Conservation (phyloP, 1,140 invertebrate species). For the Scaptodrosophila lebanonensis region DNA sequence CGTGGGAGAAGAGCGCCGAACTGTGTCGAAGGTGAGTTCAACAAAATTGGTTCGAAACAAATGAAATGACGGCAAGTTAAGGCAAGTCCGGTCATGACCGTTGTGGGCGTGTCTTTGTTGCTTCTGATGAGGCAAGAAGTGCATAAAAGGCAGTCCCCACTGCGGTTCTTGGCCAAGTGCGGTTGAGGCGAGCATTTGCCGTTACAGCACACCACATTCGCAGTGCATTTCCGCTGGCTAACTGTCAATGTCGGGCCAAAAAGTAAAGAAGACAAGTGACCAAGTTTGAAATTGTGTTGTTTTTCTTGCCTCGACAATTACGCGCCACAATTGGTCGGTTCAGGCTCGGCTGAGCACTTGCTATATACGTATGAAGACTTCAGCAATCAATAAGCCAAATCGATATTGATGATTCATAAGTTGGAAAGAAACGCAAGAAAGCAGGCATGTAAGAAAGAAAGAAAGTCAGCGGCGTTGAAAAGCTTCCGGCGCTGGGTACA, state of each 20-base stretch:
- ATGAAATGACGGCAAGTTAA: constrained; percentile 57
- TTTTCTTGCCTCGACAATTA: no score
- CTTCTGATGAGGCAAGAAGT: no score
- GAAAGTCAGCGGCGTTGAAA: constrained; percentile 53
- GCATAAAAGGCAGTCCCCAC: no score
- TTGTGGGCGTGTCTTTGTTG: no score
- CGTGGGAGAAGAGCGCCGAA: constrained; percentile 96
- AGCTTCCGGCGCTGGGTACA: constrained; percentile 55
- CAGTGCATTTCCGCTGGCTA: constrained; percentile 67
- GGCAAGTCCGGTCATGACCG: no score
- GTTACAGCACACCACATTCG: constrained; percentile 66
- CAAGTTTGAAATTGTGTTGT: constrained; percentile 61
- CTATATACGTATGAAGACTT: background rate
- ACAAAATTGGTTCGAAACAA: constrained; percentile 51
- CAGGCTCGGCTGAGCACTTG: constrained; percentile 42
- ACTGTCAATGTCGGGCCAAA: constrained; percentile 66
- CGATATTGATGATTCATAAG: constrained; percentile 53
- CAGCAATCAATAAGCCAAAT: constrained; percentile 43
- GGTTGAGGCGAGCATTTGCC: constrained; percentile 42
- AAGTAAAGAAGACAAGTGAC: constrained; percentile 33
- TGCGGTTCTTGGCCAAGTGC: no score
- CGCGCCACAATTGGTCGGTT: constrained; percentile 2
- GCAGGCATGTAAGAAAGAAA: no score
- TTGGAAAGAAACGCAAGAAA: no score
- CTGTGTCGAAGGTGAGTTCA: constrained; percentile 91